Conservation (phyloP, 2,888 invertebrate genomes). For the Meloe dianella region DNA sequence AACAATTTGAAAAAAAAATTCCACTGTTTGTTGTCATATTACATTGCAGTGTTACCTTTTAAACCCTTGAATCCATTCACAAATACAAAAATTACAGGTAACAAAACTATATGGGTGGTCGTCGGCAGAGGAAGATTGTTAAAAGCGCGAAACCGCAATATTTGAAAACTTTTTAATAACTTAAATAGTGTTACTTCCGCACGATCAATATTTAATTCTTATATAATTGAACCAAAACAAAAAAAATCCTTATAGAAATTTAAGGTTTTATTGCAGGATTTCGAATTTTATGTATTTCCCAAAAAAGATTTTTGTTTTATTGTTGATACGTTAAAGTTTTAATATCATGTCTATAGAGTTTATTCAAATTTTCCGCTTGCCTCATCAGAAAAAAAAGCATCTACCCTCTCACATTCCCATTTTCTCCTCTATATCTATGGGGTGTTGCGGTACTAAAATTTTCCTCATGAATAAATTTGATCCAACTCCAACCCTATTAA, state of each 20-base stretch:
- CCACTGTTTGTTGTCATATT: not conserved
- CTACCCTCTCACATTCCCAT: not conserved
- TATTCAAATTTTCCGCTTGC: constrained; percentile 8
- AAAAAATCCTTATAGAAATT: too few species aligned
- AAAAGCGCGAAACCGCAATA: constrained; percentile 34
- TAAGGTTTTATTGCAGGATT: too few species aligned
- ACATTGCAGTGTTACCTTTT: not conserved
- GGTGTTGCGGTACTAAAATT: not conserved
- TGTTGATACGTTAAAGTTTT: not conserved
- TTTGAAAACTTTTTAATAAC: constrained; percentile 10
- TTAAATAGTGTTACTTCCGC: constrained; percentile 32
- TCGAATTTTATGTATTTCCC: too few species aligned
- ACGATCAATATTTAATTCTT: not conserved
- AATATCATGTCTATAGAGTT: not conserved
- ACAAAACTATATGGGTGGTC: constrained; percentile 31
- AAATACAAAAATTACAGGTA: constrained; percentile 18
- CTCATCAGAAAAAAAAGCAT: not conserved
- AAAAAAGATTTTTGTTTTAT: not conserved
- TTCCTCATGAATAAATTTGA: not conserved
- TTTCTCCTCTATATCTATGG: not conserved
- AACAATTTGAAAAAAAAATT: not conserved
- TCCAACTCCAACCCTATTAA: not conserved
- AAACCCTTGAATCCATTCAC: constrained; percentile 13
- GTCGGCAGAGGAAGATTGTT: not conserved
- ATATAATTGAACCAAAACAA: too few species aligned